Conservation (phyloP, 2,888 invertebrate genomes). For the Drosophila pegasa region DNA sequence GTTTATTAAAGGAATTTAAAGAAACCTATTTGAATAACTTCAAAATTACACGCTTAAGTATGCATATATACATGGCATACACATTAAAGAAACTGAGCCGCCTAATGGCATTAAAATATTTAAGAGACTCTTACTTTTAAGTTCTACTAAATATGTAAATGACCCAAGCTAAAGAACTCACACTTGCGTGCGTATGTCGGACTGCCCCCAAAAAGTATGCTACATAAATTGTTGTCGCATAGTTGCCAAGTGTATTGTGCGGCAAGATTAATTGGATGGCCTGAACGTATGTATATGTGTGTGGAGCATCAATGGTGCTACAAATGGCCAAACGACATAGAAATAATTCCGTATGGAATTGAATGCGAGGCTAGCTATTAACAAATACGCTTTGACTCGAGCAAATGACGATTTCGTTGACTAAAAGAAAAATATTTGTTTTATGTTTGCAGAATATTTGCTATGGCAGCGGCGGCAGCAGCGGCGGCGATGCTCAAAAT, state of each 20-base stretch:
- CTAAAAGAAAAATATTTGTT: constrained; percentile 5
- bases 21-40: background rate
- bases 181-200: background rate
- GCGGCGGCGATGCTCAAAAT: background rate
- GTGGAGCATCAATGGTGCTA: background rate
- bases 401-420: background rate
- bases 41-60: too few species aligned
- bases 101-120: background rate
- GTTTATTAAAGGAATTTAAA: too few species aligned
- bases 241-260: constrained; percentile 3
- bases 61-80: background rate
- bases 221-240: constrained; percentile 8
- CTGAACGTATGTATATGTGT: background rate
- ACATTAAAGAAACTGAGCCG: background rate
- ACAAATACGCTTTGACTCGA: constrained; percentile 5
- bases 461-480: background rate
- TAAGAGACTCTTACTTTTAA: background rate
- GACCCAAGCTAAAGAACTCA: background rate
- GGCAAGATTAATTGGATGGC: background rate
- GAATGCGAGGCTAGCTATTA: constrained; percentile 2
- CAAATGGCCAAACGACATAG: background rate
- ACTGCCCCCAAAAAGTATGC: constrained; percentile 7
- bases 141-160: background rate
- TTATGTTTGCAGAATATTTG: background rate
- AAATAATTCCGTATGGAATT: background rate